Percentiles rank a stretch among this genome's conserved stretches.
These are phyloP conservation scores for Leucozona laternaria DNA, from an alignment of 2,888 invertebrate genomes.

Conservation along the genomic window DNA sequence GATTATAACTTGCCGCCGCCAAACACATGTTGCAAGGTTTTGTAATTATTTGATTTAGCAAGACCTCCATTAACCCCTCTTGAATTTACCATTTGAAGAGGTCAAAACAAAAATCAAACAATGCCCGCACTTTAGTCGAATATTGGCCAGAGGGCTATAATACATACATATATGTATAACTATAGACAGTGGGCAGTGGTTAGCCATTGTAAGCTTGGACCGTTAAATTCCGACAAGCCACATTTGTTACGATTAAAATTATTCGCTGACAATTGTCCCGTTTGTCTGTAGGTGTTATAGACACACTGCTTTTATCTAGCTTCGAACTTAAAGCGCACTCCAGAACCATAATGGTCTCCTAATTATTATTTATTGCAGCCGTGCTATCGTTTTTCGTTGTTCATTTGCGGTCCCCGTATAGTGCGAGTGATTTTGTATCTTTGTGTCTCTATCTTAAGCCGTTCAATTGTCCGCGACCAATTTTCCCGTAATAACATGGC, in stretches of 20 bases:
- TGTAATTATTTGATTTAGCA: conserved; percentile 75
- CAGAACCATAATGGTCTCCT: conserved; percentile 77
- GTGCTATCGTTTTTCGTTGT: conserved; percentile 64
- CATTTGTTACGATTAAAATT: conserved; percentile 72
- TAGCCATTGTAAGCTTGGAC: background rate
- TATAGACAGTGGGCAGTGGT: background rate
- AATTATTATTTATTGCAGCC: conserved; percentile 80
- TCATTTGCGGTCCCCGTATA: conserved; percentile 3
- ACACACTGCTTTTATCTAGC: conserved; percentile 35
- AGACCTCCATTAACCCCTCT: conserved; percentile 71
- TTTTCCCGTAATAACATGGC: conserved; percentile 77
- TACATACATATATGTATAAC: too few species aligned
- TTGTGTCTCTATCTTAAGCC: conserved; percentile 45
- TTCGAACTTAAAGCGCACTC: conserved; percentile 53
- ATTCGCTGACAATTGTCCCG: conserved; percentile 64
- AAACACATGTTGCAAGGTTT: conserved; percentile 61
- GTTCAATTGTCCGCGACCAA: conserved; percentile 76
- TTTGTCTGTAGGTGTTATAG: conserved; percentile 55
- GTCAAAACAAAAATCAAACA: conserved; percentile 57
- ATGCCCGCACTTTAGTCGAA: background rate
- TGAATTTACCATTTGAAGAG: conserved; percentile 23
- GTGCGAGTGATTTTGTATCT: background rate
- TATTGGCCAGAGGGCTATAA: background rate
- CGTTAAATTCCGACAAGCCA: conserved; percentile 41
- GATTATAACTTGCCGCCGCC: conserved; percentile 39